Percentiles rank a stretch among this genome's conserved stretches.
Conservation (phyloP, 92 coral and sea anemone genomes). For the Chrysogorgia sp. region DNA sequence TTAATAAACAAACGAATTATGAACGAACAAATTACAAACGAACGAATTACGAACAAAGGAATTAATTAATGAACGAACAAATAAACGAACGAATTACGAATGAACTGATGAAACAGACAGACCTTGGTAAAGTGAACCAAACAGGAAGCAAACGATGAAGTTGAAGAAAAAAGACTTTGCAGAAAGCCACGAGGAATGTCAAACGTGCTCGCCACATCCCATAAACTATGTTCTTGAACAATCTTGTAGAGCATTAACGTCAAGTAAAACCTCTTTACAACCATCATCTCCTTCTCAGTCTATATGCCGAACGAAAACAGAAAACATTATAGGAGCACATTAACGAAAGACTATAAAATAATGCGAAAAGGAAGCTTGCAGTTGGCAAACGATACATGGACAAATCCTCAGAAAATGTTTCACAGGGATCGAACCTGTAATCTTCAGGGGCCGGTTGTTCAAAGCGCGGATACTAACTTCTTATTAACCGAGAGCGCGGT, state of each 20-base stretch:
- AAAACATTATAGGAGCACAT: neutral
- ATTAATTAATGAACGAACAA: too few relatives aligned
- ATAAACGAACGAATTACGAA: too few relatives aligned
- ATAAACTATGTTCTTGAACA: conserved; percentile 71
- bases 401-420: too few relatives aligned
- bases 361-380: too few relatives aligned
- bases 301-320: neutral
- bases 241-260: conserved; percentile 88
- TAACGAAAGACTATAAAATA: neutral
- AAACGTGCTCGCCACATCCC: conserved; percentile 80
- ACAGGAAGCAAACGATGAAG: conserved; percentile 84
- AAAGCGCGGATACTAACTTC: too few relatives aligned
- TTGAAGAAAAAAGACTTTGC: conserved; percentile 83
- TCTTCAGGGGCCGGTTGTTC: too few relatives aligned
- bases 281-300: conserved; percentile 50
- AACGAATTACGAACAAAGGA: neutral
- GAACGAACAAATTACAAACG: too few relatives aligned
- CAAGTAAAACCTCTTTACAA: conserved; percentile 72
- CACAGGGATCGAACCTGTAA: too few relatives aligned
- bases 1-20: too few relatives aligned
- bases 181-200: conserved; percentile 88
- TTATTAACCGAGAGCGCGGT: too few relatives aligned
- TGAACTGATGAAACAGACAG: neutral
- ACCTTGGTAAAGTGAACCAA: conserved; percentile 89
- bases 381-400: too few relatives aligned